Conservation (phyloP, 2,888 invertebrate genomes). For the Magallana nippona region DNA sequence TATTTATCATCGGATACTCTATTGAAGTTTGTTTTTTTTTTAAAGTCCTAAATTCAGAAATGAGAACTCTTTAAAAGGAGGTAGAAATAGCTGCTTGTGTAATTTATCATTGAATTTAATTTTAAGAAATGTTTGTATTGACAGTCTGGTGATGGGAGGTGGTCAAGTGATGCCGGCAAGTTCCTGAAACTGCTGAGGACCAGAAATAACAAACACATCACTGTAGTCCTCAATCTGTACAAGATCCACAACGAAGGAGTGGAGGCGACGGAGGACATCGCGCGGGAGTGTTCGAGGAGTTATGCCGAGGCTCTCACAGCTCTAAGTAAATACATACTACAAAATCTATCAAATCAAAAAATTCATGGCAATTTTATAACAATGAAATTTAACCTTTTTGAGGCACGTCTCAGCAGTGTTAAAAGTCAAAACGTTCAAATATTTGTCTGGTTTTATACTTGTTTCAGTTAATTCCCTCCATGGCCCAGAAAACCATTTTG, state of each 20-base stretch:
- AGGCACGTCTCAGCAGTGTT: no score
- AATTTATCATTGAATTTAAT: no score
- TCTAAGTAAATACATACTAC: constrained; percentile 60
- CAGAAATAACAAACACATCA: constrained; percentile 62
- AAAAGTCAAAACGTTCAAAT: no score
- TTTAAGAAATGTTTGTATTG: no score
- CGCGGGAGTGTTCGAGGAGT: constrained; percentile 65
- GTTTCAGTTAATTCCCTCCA: constrained; percentile 61
- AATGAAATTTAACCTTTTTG: no score
- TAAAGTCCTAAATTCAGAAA: no score
- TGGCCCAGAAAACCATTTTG: constrained; percentile 61
- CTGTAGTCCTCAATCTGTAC: constrained; percentile 62
- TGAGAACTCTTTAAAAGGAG: no score
- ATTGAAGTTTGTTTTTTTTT: no score
- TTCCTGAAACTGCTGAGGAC: constrained; percentile 67
- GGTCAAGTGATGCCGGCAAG: constrained; percentile 67
- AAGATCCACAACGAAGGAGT: constrained; percentile 63
- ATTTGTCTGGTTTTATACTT: neutral
- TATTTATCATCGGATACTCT: no score
- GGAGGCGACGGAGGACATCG: constrained; percentile 62
- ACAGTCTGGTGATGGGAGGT: constrained; percentile 70
- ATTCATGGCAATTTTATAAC: neutral
- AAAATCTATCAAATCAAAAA: neutral
- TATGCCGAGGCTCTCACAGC: constrained; percentile 63
- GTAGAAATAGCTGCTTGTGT: no score